Base-by-base conservation (phyloP, 2,797 vertebrate species). In the Oreochromis mossambicus region DNA sequence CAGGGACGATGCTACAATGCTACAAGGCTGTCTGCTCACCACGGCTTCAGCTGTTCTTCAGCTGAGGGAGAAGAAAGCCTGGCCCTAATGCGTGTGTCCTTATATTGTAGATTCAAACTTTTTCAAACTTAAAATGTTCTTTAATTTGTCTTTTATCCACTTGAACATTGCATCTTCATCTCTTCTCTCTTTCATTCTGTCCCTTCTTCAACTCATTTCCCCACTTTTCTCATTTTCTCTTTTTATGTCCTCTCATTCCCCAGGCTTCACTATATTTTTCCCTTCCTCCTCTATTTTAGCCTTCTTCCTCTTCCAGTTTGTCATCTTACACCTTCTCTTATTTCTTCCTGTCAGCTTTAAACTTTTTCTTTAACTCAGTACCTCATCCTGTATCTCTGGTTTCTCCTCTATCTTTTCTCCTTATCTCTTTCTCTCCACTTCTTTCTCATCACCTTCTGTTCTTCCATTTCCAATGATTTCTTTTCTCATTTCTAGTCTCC, bases 181-280 rank as follows among this genome's bases (percentile, higher is more conserved):
- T 70, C 5, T 70, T 70, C 21, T 70, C 0, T 70, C 6, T 41
- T 43, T 43, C 32, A 11, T 19, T n/a, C 11, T n/a, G n/a, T 26
- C 1, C 2, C 24, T 46, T 70, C 66, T 21, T 70, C 4, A 12
- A 46, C 38, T 10, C 5, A 9, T n/a, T 21, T 19, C 48, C 48
- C 19, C 50, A 52, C 50, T 43, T 46, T 15, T 43, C 21, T 46
- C 21, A 70, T 10, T 21, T 17, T 26, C 9, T 10, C 21, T 70
- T 17, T 73, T 73, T 12, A 1, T 29, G 43, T 48, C 24, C 15
- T 32, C 43, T 48, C 43, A 11, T 73, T 12, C 6, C 68, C 26
- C 68, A 3, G 32, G 0, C 24, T 2, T 48, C 0, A 4, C 24
- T 68, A 9, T 48, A 46, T 73, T 46, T 46, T 41, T 11, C 66